These are phyloP conservation scores for Microctonus aethiopoides DNA, from an alignment of 2,888 invertebrate genomes.

Conservation along the genomic window DNA sequence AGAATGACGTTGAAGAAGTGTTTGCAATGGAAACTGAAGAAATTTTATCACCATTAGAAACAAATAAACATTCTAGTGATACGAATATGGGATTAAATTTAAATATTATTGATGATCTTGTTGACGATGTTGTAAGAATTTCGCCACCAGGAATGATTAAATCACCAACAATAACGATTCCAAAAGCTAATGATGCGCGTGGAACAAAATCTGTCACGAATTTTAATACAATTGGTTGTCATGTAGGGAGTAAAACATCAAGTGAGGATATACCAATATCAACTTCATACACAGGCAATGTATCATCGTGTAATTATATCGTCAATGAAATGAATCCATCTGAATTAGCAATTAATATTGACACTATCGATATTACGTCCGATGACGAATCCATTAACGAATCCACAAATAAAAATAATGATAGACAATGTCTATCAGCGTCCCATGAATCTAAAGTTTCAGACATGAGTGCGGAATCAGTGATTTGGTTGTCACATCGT, in stretches of 20 bases:
- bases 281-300: conserved; percentile 39
- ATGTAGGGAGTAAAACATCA: conserved; percentile 73
- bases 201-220: conserved; percentile 70
- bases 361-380: conserved; percentile 23
- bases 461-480: conserved; percentile 87
- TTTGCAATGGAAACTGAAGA: conserved; percentile 81
- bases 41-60: conserved; percentile 64
- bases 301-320: not conserved
- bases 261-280: conserved; percentile 57
- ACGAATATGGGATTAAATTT: conserved; percentile 67
- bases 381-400: conserved; percentile 32
- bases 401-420: conserved; percentile 20
- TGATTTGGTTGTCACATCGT: conserved; percentile 92
- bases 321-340: conserved; percentile 4
- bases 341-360: conserved; percentile 22
- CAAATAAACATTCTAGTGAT: conserved; percentile 60
- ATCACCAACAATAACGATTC: conserved; percentile 81
- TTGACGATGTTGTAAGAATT: conserved; percentile 62
- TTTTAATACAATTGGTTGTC: conserved; percentile 73
- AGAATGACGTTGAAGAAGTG: conserved; percentile 71
- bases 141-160: conserved; percentile 63
- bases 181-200: conserved; percentile 66
- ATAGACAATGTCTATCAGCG: conserved; percentile 42
- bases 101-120: conserved; percentile 67
- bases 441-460: conserved; percentile 73